These are phyloP conservation scores for Mnemiopsis leidyi DNA, from an alignment of 37 sponge, comb jelly and placozoan genomes.

Conservation along the genomic window DNA sequence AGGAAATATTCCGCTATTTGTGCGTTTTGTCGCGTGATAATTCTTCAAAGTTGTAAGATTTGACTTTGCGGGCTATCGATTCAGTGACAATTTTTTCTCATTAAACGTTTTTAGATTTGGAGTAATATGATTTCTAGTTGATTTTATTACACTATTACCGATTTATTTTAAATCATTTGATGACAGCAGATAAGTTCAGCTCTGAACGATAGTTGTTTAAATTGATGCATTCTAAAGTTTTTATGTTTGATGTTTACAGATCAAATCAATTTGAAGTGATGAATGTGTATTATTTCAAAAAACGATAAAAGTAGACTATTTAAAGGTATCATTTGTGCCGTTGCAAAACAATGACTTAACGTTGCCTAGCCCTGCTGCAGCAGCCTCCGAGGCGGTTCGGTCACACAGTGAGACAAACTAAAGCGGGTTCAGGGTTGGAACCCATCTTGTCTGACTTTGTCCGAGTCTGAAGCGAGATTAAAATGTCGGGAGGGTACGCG, in stretches of 20 bases:
- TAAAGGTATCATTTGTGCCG: too few species aligned
- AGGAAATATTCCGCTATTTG: not conserved
- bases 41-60: not conserved
- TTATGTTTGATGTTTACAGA: slow-evolving; percentile 43
- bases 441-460: too few species aligned
- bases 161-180: not conserved
- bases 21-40: not conserved
- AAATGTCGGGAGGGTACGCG: too few species aligned
- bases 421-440: too few species aligned
- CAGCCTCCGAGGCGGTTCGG: too few species aligned
- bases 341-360: too few species aligned
- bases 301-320: too few species aligned
- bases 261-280: not conserved
- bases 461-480: too few species aligned
- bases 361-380: too few species aligned
- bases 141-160: slow-evolving; percentile 22
- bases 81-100: not conserved
- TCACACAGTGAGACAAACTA: too few species aligned
- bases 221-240: not conserved
- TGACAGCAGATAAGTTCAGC: not conserved
- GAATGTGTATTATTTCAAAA: too few species aligned
- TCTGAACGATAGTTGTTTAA: not conserved
- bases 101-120: not conserved
- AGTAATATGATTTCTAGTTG: slow-evolving; percentile 38
- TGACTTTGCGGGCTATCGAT: not conserved